Conservation (phyloP, 2,113 vertebrate species). For the Narcine bancroftii region DNA sequence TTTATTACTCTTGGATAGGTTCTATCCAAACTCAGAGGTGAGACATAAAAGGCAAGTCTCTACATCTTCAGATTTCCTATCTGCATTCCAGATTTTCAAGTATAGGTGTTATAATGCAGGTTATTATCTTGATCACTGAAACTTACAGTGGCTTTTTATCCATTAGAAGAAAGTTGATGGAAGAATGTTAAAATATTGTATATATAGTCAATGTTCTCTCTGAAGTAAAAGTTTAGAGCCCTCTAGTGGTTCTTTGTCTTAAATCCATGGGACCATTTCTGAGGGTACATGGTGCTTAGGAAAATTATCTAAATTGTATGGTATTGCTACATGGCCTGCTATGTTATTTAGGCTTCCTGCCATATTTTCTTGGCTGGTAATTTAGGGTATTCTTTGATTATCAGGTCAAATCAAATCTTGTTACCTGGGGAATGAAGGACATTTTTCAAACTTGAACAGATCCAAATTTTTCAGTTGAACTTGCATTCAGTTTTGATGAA, state of each 20-base stretch:
- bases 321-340: neutral
- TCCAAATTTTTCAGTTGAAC: neutral
- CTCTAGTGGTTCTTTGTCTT: constrained; percentile 14
- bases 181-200: neutral
- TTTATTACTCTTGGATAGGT: no score
- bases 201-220: neutral
- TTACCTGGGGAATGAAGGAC: no score
- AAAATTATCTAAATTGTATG: neutral
- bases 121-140: neutral
- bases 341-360: neutral
- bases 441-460: neutral
- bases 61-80: neutral
- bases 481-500: neutral
- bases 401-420: no score
- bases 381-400: no score
- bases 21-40: no score
- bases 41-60: no score
- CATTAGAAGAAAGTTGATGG: neutral
- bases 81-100: neutral
- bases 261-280: neutral
- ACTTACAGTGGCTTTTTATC: neutral
- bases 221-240: neutral
- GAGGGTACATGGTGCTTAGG: neutral
- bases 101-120: neutral
- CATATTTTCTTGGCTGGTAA: neutral